These are phyloP conservation scores for Grammomys dolichurus DNA, from an alignment of 2,113 vertebrate species.

Conservation along the genomic window DNA sequence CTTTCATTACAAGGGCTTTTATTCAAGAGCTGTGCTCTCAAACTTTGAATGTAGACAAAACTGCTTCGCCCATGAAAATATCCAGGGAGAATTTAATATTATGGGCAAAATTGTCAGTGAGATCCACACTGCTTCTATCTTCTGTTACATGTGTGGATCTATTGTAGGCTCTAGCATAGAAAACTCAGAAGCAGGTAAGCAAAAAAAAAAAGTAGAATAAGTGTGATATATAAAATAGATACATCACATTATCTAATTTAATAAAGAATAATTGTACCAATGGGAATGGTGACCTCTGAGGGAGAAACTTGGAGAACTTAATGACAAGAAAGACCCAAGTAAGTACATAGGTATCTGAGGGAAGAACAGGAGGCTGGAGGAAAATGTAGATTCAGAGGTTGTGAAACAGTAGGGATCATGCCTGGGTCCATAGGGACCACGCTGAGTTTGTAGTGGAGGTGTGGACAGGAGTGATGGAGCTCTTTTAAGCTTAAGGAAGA, in stretches of 20 bases:
- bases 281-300: background rate
- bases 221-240: background rate
- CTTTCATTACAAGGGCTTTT: background rate
- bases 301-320: conserved; percentile 11
- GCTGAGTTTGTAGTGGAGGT: background rate
- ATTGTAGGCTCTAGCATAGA: background rate
- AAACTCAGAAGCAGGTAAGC: background rate
- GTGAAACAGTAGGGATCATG: background rate
- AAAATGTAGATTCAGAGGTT: background rate
- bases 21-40: too few species aligned
- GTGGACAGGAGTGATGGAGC: background rate
- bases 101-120: background rate
- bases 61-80: background rate
- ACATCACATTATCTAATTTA: background rate
- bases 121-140: background rate
- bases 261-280: background rate
- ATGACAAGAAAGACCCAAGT: background rate
- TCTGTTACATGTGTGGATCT: background rate
- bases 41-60: background rate
- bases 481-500: background rate
- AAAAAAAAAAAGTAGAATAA: background rate
- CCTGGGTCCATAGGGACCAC: background rate
- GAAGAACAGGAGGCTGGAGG: background rate
- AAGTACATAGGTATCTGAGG: background rate
- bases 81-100: background rate